A percentile compares a stretch with the other conserved stretches of the same genome.
phyloP scores from a whole-genome alignment of 2,113 vertebrate genomes.

The Otus sunia region DNA sequence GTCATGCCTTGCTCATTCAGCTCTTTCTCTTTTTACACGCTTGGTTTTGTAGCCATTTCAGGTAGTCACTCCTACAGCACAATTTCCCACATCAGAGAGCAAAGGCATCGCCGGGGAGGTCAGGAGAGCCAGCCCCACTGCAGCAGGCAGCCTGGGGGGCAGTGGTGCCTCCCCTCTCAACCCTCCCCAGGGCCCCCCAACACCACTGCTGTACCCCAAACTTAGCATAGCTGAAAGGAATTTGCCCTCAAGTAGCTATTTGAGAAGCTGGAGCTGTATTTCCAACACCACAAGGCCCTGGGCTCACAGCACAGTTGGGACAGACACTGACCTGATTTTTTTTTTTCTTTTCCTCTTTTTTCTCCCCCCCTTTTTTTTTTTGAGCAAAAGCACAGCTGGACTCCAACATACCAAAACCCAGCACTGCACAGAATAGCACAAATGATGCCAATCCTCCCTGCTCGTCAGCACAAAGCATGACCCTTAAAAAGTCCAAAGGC shows the following conservation, averaged over 20 bases:
- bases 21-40: fast-evolving
- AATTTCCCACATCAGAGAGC: fast-evolving
- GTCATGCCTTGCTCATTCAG: background rate
- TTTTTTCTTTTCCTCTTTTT: background rate
- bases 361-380: background rate
- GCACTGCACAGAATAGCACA: background rate
- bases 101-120: fast-evolving
- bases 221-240: fast-evolving
- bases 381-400: background rate
- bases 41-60: fast-evolving
- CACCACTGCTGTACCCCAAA: background rate
- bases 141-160: background rate
- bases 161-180: fast-evolving
- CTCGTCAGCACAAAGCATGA: background rate
- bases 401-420: background rate
- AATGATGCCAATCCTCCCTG: background rate
- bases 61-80: fast-evolving
- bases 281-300: background rate
- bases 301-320: background rate
- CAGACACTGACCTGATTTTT: background rate
- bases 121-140: background rate
- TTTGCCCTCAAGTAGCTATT: background rate
- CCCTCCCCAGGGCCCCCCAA: background rate
- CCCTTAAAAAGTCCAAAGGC: background rate
- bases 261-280: background rate